Percentiles rank a stretch among this genome's conserved stretches.
Evolutionary conservation across 2,797 vertebrate species (phyloP).

Genomic region (Alosa sapidissima): DNA sequence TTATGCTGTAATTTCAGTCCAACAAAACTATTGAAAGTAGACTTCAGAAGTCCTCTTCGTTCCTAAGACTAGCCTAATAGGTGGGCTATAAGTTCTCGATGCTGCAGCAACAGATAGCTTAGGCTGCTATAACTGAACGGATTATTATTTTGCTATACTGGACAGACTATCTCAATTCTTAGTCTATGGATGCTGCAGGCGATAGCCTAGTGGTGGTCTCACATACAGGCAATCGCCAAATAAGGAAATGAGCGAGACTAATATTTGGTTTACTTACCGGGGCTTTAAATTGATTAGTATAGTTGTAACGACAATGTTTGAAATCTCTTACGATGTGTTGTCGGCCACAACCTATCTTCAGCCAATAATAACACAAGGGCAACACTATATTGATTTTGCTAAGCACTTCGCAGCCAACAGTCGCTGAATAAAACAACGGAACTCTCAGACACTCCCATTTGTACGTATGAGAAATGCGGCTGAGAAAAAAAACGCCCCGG

Average conservation of each 20-base stretch:
- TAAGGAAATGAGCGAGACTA: conserved; percentile 17
- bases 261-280: not conserved
- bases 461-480: conserved; percentile 44
- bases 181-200: not conserved
- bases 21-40: not conserved
- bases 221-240: not conserved
- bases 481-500: conserved; percentile 53
- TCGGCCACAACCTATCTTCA: not conserved
- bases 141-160: no score
- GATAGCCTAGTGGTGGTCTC: not conserved
- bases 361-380: not conserved
- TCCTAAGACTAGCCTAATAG: no score
- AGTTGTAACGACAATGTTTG: not conserved
- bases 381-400: not conserved
- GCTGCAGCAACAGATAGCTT: no score
- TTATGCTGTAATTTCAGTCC: not conserved
- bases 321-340: not conserved
- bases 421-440: conserved; percentile 35
- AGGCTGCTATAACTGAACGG: no score
- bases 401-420: not conserved
- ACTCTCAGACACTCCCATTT: conserved; percentile 46
- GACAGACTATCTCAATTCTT: not conserved
- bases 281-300: no score
- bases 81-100: no score
- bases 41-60: not conserved